Evolutionary conservation across 2,888 invertebrate genomes (phyloP).

Genomic region (Trilocha varians): DNA sequence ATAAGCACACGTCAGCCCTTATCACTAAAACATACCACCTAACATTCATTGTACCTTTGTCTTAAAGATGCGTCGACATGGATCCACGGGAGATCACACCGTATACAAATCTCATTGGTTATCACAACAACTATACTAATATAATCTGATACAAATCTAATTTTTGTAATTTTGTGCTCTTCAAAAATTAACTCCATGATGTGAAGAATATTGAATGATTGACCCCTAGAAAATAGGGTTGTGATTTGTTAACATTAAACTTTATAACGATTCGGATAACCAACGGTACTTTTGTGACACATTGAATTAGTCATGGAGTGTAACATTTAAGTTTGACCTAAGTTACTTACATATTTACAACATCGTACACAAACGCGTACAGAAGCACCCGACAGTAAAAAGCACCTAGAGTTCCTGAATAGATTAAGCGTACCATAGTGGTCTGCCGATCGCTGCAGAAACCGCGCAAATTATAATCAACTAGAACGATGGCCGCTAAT

Average conservation of each 20-base stretch:
- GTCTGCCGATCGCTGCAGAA: conserved; percentile 44
- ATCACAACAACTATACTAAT: conserved; percentile 69
- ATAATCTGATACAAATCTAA: conserved; percentile 63
- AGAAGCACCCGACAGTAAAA: conserved; percentile 71
- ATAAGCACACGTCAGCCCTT: conserved; percentile 52
- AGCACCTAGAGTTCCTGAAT: conserved; percentile 70
- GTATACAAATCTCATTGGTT: conserved; percentile 67
- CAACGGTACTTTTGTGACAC: conserved; percentile 45
- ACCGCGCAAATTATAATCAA: conserved; percentile 32
- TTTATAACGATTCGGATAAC: not conserved
- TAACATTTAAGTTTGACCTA: conserved; percentile 48
- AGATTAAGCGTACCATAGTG: conserved; percentile 60
- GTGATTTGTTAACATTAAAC: too few species aligned
- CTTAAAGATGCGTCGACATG: conserved; percentile 50
- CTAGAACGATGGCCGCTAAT: conserved; percentile 17
- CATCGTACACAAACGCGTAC: conserved; percentile 62
- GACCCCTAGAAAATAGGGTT: too few species aligned
- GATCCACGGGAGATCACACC: conserved; percentile 29
- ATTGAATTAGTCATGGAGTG: conserved; percentile 51
- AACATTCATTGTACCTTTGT: conserved; percentile 68
- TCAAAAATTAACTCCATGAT: conserved; percentile 32
- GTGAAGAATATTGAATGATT: too few species aligned
- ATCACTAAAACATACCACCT: conserved; percentile 38
- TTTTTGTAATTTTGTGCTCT: conserved; percentile 65
- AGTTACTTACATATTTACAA: conserved; percentile 65